Evolutionary conservation across 2,113 vertebrate genomes (phyloP).

Genomic region (Hassar affinis): DNA sequence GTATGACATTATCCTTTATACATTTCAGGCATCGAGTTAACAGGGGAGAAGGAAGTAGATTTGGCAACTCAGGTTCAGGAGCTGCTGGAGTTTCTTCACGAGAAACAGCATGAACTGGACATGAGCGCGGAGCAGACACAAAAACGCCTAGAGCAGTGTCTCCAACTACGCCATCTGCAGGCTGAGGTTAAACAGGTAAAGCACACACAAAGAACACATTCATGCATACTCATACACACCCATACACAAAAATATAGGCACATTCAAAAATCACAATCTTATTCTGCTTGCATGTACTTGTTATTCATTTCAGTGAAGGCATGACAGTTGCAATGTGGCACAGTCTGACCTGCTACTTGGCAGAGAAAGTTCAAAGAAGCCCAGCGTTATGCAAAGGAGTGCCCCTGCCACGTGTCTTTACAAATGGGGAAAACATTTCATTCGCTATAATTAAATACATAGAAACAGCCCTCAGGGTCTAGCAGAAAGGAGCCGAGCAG

Average conservation of each 20-base stretch:
- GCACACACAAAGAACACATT: background rate
- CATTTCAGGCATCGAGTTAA: constrained; percentile 85
- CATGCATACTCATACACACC: background rate
- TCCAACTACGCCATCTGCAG: constrained; percentile 94
- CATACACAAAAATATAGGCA: background rate
- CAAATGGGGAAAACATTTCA: background rate
- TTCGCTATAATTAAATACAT: background rate
- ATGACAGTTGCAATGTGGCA: background rate
- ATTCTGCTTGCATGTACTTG: background rate
- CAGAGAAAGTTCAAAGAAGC: background rate
- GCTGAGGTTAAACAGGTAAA: constrained; percentile 95
- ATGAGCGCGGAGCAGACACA: constrained; percentile 91
- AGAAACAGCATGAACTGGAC: constrained; percentile 95
- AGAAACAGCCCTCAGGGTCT: background rate
- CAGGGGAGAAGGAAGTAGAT: constrained; percentile 95
- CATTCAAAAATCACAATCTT: background rate
- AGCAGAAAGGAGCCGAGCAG: background rate
- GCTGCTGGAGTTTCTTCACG: constrained; percentile 94
- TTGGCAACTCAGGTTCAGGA: constrained; percentile 97
- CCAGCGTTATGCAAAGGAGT: background rate
- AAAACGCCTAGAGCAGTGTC: constrained; percentile 87
- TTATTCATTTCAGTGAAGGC: background rate
- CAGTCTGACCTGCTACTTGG: background rate
- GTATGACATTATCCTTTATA: background rate
- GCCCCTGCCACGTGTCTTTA: background rate